Conservation (phyloP, 2,113 vertebrate genomes). For the Speoplatyrhinus poulsoni region DNA sequence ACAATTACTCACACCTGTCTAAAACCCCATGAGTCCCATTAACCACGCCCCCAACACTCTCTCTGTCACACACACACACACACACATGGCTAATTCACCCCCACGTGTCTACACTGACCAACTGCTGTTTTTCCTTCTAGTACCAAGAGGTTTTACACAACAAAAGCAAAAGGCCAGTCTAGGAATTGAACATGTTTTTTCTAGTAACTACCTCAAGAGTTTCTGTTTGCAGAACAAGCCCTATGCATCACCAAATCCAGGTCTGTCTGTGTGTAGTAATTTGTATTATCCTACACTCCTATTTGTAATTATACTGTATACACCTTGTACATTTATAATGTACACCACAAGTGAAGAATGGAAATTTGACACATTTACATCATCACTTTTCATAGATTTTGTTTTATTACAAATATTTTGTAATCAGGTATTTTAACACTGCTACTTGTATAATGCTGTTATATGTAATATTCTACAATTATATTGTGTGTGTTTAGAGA, state of each 20-base stretch:
- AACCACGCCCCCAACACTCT: too few species aligned
- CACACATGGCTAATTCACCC: background rate
- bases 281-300: background rate
- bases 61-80: background rate
- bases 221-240: conserved; percentile 16
- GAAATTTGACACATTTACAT: too few species aligned
- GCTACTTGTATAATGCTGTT: too few species aligned
- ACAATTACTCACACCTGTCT: too few species aligned
- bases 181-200: conserved; percentile 35
- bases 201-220: conserved; percentile 35
- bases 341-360: too few species aligned
- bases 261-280: conserved; percentile 12
- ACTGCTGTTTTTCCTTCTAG: conserved; percentile 39
- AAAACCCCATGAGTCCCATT: too few species aligned
- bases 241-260: conserved; percentile 52
- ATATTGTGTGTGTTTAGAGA: conserved; percentile 44
- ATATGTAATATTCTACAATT: background rate
- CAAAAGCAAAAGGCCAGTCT: background rate
- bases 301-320: background rate
- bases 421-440: too few species aligned
- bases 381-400: too few species aligned
- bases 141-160: conserved; percentile 52
- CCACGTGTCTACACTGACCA: background rate
- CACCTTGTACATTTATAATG: too few species aligned
- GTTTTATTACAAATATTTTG: too few species aligned